Evolutionary conservation across 2,797 vertebrate species (phyloP), one percentile per base, ranked within the genome.

Genomic region (Sebastes matsubarae): DNA sequence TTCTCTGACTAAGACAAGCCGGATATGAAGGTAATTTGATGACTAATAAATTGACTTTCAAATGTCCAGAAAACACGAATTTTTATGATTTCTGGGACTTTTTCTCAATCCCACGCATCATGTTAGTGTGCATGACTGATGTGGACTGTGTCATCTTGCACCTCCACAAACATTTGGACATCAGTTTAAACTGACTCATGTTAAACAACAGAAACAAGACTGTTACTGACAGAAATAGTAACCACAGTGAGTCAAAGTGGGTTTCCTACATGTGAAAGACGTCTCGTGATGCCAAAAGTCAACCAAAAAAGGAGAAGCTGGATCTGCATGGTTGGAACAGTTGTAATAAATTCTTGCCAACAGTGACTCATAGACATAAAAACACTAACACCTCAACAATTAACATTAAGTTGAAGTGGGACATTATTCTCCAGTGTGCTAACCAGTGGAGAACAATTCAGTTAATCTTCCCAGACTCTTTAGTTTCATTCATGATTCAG

Each of bases 221-320:
- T 20, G 3, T 36, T 5, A 6, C 18, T 25, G 3, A 18, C 8
- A 2, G 3, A 3, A 3, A 11, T 3, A 1, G 2, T 1, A 46
- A 2, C 16, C 16, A 1, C 4, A 14, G 10, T 10, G 69, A 71
- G 34, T 42, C 55, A 71, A 2, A 11, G 30, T 18, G 42, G 16
- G 3, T 12, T 34, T 52, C 30, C 6, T 24, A 6, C 1, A 18
- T 46, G 18, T 68, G 1, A 32, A 22, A 68, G 11, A 24, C 18
- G n/a, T 55, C 12, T 9, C 13, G 4, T 1, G 8, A 10, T 2
- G 5, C 50, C n/a, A 57, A 55, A 11, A 7, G 7, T 10, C 8
- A 4, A 42, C 12, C 12, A 54, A 30, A 13, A 9, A n/a, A 30
- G 46, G 4, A 14, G 6, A 14, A 32, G n/a, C 2, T 16, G 12